Conservation (phyloP, 2,888 invertebrate genomes). For the Cheilosia impressa region DNA sequence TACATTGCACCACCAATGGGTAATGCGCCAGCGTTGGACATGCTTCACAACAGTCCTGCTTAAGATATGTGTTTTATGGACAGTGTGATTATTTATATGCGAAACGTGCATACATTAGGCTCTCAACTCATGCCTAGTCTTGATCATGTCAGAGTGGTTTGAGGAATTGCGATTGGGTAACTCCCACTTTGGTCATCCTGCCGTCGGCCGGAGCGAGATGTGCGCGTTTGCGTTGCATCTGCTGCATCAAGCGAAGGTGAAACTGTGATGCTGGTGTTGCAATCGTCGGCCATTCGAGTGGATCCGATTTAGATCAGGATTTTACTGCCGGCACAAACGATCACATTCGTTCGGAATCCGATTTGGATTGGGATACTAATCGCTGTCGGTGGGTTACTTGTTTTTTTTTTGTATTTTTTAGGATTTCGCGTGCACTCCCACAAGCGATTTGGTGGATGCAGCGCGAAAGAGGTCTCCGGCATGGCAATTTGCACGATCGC, state of each 20-base stretch:
- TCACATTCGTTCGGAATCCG: conserved; percentile 62
- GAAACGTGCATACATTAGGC: conserved; percentile 62
- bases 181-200: conserved; percentile 62
- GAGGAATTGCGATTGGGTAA: conserved; percentile 64
- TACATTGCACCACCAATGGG: conserved; percentile 1
- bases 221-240: conserved; percentile 58
- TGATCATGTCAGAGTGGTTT: conserved; percentile 65
- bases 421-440: conserved; percentile 72
- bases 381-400: conserved; percentile 36
- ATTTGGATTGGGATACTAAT: conserved; percentile 67
- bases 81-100: conserved; percentile 45
- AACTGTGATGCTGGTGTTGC: conserved; percentile 44
- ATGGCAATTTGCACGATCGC: conserved; percentile 72
- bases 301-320: conserved; percentile 63
- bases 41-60: conserved; percentile 16
- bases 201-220: conserved; percentile 53
- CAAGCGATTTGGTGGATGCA: conserved; percentile 56
- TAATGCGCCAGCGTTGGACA: conserved; percentile 10
- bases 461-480: conserved; percentile 51
- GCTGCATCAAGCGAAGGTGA: conserved; percentile 52
- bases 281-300: conserved; percentile 49
- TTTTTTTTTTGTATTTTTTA: conserved; percentile 18
- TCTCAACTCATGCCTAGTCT: conserved; percentile 39
- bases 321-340: conserved; percentile 55
- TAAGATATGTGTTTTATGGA: conserved; percentile 54